Conservation (phyloP, 2,888 invertebrate genomes). For the Tineola bisselliella region DNA sequence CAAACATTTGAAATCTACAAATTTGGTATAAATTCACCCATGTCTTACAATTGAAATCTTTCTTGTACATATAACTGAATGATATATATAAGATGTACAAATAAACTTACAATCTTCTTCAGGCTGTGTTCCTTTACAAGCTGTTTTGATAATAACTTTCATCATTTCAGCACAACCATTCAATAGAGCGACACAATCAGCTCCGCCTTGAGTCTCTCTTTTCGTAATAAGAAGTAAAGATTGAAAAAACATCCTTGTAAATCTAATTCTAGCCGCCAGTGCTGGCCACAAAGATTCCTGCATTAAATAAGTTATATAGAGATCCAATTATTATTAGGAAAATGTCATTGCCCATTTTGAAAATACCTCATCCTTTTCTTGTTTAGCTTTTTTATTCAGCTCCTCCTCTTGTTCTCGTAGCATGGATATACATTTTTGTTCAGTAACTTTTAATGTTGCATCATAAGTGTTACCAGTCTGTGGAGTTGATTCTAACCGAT, state of each 20-base stretch:
- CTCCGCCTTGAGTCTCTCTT: slow-evolving; percentile 71
- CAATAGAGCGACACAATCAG: slow-evolving; percentile 83
- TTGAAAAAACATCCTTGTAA: slow-evolving; percentile 87
- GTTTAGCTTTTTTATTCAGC: slow-evolving; percentile 74
- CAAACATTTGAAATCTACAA: background rate
- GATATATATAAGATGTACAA: too few relatives aligned
- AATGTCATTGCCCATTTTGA: slow-evolving; percentile 16
- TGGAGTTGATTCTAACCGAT: slow-evolving; percentile 74
- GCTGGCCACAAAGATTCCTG: slow-evolving; percentile 67
- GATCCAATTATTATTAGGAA: background rate
- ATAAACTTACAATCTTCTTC: slow-evolving; percentile 65
- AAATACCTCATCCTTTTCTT: slow-evolving; percentile 67
- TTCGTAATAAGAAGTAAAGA: slow-evolving; percentile 76
- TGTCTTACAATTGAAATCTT: too few relatives aligned
- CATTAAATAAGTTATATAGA: slow-evolving; percentile 6
- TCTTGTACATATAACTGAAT: too few relatives aligned
- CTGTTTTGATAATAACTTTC: slow-evolving; percentile 80
- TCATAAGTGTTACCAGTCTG: slow-evolving; percentile 47
- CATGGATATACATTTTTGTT: slow-evolving; percentile 82
- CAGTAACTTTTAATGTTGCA: slow-evolving; percentile 77
- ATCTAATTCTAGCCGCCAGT: slow-evolving; percentile 83
- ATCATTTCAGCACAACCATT: slow-evolving; percentile 85
- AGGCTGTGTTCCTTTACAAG: slow-evolving; percentile 74
- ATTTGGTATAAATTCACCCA: too few relatives aligned
- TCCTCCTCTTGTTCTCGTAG: slow-evolving; percentile 93